These are phyloP conservation scores for Drosophila borborema DNA, from an alignment of 2,888 invertebrate species.

Conservation along the genomic window DNA sequence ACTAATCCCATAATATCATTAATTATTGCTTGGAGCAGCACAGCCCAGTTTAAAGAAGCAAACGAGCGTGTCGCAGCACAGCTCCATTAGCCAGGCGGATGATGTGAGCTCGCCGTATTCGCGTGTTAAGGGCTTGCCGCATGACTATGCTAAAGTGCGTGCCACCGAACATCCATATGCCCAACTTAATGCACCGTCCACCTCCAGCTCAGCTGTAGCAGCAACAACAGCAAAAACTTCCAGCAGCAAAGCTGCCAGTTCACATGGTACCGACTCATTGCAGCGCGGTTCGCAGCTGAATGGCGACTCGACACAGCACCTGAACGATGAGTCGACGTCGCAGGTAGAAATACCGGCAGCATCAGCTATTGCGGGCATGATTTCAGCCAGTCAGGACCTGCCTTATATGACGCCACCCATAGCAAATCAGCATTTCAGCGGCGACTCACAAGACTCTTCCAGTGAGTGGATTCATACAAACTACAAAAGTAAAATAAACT, in stretches of 20 bases:
- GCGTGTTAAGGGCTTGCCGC: slow-evolving; percentile 88
- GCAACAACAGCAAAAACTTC: slow-evolving; percentile 47
- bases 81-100: slow-evolving; percentile 87
- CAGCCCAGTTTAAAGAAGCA: slow-evolving; percentile 84
- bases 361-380: slow-evolving; percentile 93
- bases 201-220: slow-evolving; percentile 66
- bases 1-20: neutral
- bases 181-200: slow-evolving; percentile 83
- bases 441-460: slow-evolving; percentile 95
- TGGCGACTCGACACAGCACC: slow-evolving; percentile 60
- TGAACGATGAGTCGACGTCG: slow-evolving; percentile 58
- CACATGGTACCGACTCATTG: slow-evolving; percentile 55
- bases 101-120: slow-evolving; percentile 88
- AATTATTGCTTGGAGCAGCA: slow-evolving; percentile 59
- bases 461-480: slow-evolving; percentile 86
- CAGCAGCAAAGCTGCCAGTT: slow-evolving; percentile 45
- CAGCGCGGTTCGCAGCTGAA: slow-evolving; percentile 56
- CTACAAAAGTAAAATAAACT: neutral
- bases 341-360: slow-evolving; percentile 92
- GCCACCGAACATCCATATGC: slow-evolving; percentile 85
- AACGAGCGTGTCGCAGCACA: slow-evolving; percentile 87
- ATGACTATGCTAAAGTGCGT: slow-evolving; percentile 88
- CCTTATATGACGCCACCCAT: slow-evolving; percentile 95
- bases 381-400: slow-evolving; percentile 94
- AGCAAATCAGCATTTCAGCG: slow-evolving; percentile 91